Evolutionary conservation across 2,797 vertebrate species (phyloP).

Genomic region (Kryptolebias ocellatus): DNA sequence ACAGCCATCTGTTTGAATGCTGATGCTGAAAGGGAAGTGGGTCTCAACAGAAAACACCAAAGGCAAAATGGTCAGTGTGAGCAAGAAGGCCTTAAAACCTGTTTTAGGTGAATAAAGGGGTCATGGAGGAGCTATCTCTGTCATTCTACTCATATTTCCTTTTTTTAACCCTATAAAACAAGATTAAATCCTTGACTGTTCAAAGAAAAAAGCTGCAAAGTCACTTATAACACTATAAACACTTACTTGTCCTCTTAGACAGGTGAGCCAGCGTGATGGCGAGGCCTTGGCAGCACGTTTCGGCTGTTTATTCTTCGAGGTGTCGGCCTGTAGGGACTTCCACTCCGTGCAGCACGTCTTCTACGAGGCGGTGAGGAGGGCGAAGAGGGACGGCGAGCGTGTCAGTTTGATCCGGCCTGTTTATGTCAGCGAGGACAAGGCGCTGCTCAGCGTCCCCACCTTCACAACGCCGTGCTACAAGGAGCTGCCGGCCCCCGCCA

Average conservation of each 20-base stretch:
- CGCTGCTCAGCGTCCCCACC: constrained; percentile 62
- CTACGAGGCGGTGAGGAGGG: constrained; percentile 87
- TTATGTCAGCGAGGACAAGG: constrained; percentile 86
- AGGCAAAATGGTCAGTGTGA: too few relatives aligned
- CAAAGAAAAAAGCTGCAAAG: background rate
- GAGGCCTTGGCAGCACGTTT: constrained; percentile 83
- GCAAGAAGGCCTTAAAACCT: too few relatives aligned
- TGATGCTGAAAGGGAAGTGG: too few relatives aligned
- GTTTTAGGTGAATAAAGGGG: too few relatives aligned
- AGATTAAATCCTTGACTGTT: too few relatives aligned
- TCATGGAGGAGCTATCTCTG: too few relatives aligned
- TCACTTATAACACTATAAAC: too few relatives aligned
- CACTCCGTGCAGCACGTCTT: constrained; percentile 86
- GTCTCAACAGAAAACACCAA: too few relatives aligned
- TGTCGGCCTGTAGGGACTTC: constrained; percentile 91
- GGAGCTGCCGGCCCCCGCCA: constrained; percentile 89
- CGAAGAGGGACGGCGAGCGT: constrained; percentile 72
- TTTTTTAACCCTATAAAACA: too few relatives aligned
- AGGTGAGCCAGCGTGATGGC: constrained; percentile 88
- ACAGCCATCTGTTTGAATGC: too few relatives aligned
- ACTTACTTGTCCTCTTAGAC: constrained; percentile 73
- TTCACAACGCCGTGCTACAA: constrained; percentile 83
- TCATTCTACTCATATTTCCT: too few relatives aligned
- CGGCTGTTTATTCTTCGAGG: constrained; percentile 87
- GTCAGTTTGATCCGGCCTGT: constrained; percentile 70